Base-by-base conservation (phyloP, 2,888 invertebrate genomes). In the Plagodis pulveraria region DNA sequence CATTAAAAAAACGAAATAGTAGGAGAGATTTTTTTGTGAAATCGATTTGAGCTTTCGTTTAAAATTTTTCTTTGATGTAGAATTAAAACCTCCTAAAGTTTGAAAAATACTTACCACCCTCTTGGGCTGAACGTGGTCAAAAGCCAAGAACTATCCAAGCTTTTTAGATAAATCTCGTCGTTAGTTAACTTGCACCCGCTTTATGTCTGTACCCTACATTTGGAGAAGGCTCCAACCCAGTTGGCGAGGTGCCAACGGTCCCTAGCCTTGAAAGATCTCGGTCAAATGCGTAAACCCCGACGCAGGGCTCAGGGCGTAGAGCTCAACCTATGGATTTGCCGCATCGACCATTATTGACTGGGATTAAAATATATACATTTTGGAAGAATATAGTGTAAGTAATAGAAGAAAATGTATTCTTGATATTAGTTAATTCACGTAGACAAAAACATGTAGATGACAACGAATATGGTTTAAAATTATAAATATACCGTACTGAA, bases 261-360 rank as follows among this genome's bases (percentile, higher is more conserved):
- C 10, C 50, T 65, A 70, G 71, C 76, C 76, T 74, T 74, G 69
- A 69, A 64, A 45, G 41, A 74, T 66, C 50, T 70, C 71, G 71
- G 74, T 69, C 70, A 69, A 63, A 68, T 59, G 65, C 61, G 66
- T 58, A 58, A 43, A 53, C 57, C 56, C 41, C 43, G 51, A 56
- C 58, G 50, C 64, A 38, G 50, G 66, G 58, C 48, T 47, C 40
- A 34, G 34, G 59, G 56, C 45, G 56, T 22, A 34, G 10, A 53
- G 40, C 41, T 12, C 12, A 32, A 42, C 11, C 59, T 63, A 61
- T 52, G 53, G 56, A 58, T 58, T 59, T 56, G 56, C 51, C 60
- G 60, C 60, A 61, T 52, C 60, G 45, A 51, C 36, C 36, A 6
- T 36, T 8, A 8, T 8, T 36, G 8, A 36, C 36, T 22, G 22